phyloP scores from a whole-genome alignment of 2,888 invertebrate species.

The Nomada lathburiana region DNA sequence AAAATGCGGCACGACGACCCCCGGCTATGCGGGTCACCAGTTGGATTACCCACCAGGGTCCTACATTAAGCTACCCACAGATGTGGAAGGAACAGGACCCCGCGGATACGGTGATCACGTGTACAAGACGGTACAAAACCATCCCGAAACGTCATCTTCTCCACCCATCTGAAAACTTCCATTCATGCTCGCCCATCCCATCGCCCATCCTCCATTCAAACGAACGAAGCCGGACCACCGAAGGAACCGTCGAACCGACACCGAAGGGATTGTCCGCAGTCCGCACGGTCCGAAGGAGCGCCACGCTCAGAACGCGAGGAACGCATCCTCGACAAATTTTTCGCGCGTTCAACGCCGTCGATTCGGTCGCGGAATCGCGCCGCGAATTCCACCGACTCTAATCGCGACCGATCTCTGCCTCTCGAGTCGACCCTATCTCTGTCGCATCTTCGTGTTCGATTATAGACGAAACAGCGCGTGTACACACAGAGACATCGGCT shows the following conservation, averaged over 20 bases:
- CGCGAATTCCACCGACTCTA: constrained; percentile 55
- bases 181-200: no score
- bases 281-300: no score
- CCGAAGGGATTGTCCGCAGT: no score
- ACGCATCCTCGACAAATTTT: constrained; percentile 42
- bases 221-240: no score
- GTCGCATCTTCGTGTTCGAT: constrained; percentile 50
- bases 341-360: constrained; percentile 25
- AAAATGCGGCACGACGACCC: no score
- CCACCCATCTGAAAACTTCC: no score
- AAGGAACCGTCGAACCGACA: no score
- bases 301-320: not conserved
- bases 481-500: constrained; percentile 24
- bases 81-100: not conserved
- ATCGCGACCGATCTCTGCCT: constrained; percentile 56
- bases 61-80: not conserved
- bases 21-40: not conserved
- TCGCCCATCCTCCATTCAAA: no score
- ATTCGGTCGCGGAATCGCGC: constrained; percentile 42
- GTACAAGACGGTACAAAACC: not conserved
- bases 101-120: not conserved
- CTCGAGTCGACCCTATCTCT: constrained; percentile 41
- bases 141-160: no score
- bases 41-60: not conserved
- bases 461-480: constrained; percentile 58